Conservation (phyloP, 2,113 vertebrate genomes). For the Synodontis membranacea region DNA sequence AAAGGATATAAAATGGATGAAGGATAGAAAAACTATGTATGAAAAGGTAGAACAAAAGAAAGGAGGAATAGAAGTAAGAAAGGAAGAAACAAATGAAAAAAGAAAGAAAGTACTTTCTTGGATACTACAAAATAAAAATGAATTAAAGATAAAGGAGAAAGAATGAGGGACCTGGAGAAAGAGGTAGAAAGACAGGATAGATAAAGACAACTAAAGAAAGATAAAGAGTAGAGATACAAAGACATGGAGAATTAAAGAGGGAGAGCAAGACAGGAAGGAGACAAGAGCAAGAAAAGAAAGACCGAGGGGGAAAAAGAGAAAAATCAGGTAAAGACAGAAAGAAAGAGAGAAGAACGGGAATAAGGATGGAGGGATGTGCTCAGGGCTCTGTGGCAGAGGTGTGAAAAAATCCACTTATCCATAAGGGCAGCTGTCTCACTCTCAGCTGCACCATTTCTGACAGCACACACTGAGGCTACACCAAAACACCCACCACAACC, state of each 20-base stretch:
- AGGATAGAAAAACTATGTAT: neutral
- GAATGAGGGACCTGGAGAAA: neutral
- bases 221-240: neutral
- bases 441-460: slow-evolving; percentile 35
- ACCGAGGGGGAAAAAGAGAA: neutral
- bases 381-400: slow-evolving; percentile 64
- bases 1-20: neutral
- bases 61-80: neutral
- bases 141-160: neutral
- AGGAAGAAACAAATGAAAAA: neutral
- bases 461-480: slow-evolving; percentile 30
- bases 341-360: slow-evolving; percentile 50
- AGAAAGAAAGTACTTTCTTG: neutral
- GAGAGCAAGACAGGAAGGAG: slow-evolving; percentile 5
- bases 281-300: neutral
- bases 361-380: slow-evolving; percentile 70
- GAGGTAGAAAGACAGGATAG: neutral
- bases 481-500: slow-evolving; percentile 8
- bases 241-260: slow-evolving; percentile 14
- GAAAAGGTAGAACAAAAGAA: neutral
- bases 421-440: slow-evolving; percentile 70
- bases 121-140: neutral
- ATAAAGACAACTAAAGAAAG: neutral
- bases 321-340: slow-evolving; percentile 14
- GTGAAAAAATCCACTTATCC: slow-evolving; percentile 70